Percentiles rank a stretch among this genome's conserved stretches.
Conservation (phyloP, 2,888 invertebrate genomes). For the Iphiclides podalirius region DNA sequence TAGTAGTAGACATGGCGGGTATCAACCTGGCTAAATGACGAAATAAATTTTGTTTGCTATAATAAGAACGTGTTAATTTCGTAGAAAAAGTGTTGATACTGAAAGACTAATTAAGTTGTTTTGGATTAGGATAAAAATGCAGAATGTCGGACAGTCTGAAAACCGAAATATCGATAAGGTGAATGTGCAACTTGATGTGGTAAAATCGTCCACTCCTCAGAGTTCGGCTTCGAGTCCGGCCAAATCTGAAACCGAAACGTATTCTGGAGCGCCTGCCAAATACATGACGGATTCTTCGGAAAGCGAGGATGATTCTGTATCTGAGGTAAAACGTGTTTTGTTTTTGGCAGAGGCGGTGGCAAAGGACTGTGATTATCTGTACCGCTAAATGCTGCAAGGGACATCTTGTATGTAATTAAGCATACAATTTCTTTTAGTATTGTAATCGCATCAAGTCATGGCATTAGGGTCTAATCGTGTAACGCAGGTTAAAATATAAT, state of each 20-base stretch:
- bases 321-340: slow-evolving; percentile 90
- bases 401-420: slow-evolving; percentile 82
- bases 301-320: slow-evolving; percentile 97
- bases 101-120: slow-evolving; percentile 77
- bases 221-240: slow-evolving; percentile 91
- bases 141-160: slow-evolving; percentile 94
- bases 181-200: slow-evolving; percentile 85
- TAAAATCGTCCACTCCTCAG: slow-evolving; percentile 90
- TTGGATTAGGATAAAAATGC: slow-evolving; percentile 90
- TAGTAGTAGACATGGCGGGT: slow-evolving; percentile 91
- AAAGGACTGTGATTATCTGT: slow-evolving; percentile 78
- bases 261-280: slow-evolving; percentile 90
- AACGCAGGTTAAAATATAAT: slow-evolving; percentile 58
- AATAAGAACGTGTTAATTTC: slow-evolving; percentile 78
- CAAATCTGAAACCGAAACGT: slow-evolving; percentile 93
- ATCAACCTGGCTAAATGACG: slow-evolving; percentile 84
- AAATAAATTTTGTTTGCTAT: slow-evolving; percentile 80
- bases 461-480: slow-evolving; percentile 47
- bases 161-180: slow-evolving; percentile 90
- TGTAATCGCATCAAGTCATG: slow-evolving; percentile 47
- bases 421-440: slow-evolving; percentile 57
- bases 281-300: slow-evolving; percentile 96
- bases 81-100: slow-evolving; percentile 77
- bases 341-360: slow-evolving; percentile 78
- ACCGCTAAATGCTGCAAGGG: slow-evolving; percentile 83